These are phyloP conservation scores for Conus ventricosus DNA, from an alignment of 1,140 invertebrate species.

Conservation along the genomic window DNA sequence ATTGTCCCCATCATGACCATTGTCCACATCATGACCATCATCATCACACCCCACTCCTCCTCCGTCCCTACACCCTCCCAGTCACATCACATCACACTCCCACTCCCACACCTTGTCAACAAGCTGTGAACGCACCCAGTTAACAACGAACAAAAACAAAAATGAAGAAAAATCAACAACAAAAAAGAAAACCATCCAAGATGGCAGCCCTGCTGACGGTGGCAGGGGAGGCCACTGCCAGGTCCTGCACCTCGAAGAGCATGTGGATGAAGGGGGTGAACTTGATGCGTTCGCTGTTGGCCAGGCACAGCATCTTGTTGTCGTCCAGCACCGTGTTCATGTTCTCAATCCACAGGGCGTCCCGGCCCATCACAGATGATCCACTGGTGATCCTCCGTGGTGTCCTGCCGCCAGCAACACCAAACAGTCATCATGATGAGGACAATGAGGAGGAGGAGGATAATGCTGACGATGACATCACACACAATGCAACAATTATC, in stretches of 20 bases:
- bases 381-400: conserved; percentile 74
- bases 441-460: background rate
- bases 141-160: no score
- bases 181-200: no score
- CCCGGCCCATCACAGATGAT: conserved; percentile 75
- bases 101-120: no score
- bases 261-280: conserved; percentile 75
- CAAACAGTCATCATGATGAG: background rate
- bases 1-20: no score
- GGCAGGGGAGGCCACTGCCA: conserved; percentile 75
- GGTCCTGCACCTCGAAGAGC: conserved; percentile 76
- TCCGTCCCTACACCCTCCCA: no score
- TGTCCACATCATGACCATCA: no score
- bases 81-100: no score
- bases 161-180: no score
- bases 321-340: conserved; percentile 77
- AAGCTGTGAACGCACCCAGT: no score
- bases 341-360: conserved; percentile 76
- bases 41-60: no score
- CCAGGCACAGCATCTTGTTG: conserved; percentile 79
- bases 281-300: conserved; percentile 76
- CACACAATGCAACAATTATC: no score
- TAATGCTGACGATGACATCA: no score
- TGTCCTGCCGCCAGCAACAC: conserved; percentile 59
- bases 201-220: conserved; percentile 73